These are phyloP conservation scores for Paedocypris micromegethes DNA, from an alignment of 2,797 vertebrate species.

Conservation along the genomic window DNA sequence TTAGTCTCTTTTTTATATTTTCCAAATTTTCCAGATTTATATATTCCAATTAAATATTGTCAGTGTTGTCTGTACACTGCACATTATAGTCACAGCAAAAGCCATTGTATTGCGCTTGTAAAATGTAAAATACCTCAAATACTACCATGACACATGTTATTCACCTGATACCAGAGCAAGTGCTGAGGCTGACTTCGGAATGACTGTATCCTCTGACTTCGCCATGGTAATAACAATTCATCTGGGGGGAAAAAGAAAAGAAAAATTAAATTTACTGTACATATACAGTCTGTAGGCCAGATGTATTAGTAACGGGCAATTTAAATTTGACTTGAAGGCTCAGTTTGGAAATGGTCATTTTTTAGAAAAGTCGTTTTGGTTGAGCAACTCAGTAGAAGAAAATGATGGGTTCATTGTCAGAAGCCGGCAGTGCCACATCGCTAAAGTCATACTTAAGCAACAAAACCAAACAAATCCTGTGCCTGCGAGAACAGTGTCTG, in stretches of 20 bases:
- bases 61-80: too few relatives aligned
- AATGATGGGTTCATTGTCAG: neutral
- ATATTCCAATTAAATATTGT: too few relatives aligned
- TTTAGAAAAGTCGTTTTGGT: neutral
- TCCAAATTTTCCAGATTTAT: too few relatives aligned
- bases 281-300: neutral
- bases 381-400: too few relatives aligned
- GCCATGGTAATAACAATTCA: constrained; percentile 77
- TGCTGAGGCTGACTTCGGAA: constrained; percentile 73
- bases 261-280: constrained; percentile 1
- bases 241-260: constrained; percentile 49
- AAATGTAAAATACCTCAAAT: too few relatives aligned
- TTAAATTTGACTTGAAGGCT: neutral
- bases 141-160: too few relatives aligned
- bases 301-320: neutral
- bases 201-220: constrained; percentile 61
- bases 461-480: constrained; percentile 6
- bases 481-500: constrained; percentile 20
- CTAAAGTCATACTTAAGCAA: constrained; percentile 14
- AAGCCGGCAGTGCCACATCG: constrained; percentile 8
- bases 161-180: constrained; percentile 69
- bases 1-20: too few relatives aligned
- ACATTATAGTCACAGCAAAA: too few relatives aligned
- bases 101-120: too few relatives aligned
- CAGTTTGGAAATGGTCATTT: neutral